Conservation (phyloP, 2,888 invertebrate genomes). For the Anarsia innoxiella region DNA sequence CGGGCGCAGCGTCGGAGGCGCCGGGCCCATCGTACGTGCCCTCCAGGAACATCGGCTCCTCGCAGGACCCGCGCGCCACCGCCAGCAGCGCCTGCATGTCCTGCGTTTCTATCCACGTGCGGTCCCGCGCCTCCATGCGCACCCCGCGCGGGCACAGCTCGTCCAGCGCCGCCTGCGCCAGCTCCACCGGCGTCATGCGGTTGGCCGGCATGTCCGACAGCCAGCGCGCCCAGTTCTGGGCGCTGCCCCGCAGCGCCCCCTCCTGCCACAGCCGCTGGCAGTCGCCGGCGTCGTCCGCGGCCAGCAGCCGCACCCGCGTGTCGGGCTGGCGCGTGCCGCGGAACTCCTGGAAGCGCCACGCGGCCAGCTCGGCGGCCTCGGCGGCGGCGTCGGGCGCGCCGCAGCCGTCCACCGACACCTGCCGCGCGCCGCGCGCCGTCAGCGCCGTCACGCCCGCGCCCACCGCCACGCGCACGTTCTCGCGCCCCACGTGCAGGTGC, state of each 20-base stretch:
- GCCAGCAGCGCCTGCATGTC: conserved; percentile 77
- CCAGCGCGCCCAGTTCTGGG: conserved; percentile 85
- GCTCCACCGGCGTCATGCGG: conserved; percentile 83
- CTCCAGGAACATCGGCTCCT: conserved; percentile 79
- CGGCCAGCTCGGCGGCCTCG: conserved; percentile 77
- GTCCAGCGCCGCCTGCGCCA: conserved; percentile 78
- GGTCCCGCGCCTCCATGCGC: conserved; percentile 69
- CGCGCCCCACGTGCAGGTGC: conserved; percentile 46
- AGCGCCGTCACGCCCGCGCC: conserved; percentile 48
- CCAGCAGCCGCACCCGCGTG: conserved; percentile 23
- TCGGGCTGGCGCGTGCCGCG: conserved; percentile 18
- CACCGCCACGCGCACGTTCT: conserved; percentile 51
- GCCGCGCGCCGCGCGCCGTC: conserved; percentile 30
- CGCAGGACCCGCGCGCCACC: conserved; percentile 81
- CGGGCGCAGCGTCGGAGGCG: conserved; percentile 52
- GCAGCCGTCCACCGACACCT: conserved; percentile 70
- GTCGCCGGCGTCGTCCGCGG: conserved; percentile 3
- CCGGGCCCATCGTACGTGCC: conserved; percentile 71
- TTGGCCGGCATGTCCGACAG: conserved; percentile 87
- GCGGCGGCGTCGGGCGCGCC: conserved; percentile 78
- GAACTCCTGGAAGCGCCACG: conserved; percentile 73
- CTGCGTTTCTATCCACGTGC: conserved; percentile 78
- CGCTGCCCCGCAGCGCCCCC: conserved; percentile 78
- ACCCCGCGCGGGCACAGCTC: conserved; percentile 77
- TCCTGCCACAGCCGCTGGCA: conserved; percentile 59